These are phyloP conservation scores for Myotis planiceps DNA, from an alignment of 2,797 vertebrate genomes.

Conservation along the genomic window DNA sequence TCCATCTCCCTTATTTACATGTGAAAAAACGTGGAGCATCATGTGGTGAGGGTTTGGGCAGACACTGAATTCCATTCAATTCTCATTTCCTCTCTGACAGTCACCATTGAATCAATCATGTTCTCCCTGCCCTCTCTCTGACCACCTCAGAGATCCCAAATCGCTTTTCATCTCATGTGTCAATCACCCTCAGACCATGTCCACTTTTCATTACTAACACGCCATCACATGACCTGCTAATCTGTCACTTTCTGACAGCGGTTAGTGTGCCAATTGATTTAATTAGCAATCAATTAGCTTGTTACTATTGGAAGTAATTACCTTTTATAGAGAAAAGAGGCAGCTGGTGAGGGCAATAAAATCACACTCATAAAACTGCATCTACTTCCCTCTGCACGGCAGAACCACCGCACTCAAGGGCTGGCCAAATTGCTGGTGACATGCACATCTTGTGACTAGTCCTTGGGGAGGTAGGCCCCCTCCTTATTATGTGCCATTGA, in stretches of 20 bases:
- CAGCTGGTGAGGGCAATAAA: conserved; percentile 99
- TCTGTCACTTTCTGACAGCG: conserved; percentile 95
- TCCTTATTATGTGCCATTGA: conserved; percentile 89
- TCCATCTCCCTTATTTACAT: conserved; percentile 94
- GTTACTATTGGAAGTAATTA: conserved; percentile 99
- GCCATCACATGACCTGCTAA: conserved; percentile 91
- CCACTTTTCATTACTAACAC: conserved; percentile 90
- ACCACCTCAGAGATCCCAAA: conserved; percentile 89
- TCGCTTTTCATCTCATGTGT: conserved; percentile 89
- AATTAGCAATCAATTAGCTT: conserved; percentile 99
- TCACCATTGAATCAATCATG: conserved; percentile 93
- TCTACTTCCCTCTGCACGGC: conserved; percentile 87
- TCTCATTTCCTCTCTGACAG: conserved; percentile 93
- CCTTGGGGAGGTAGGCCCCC: conserved; percentile 89
- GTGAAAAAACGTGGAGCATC: conserved; percentile 93
- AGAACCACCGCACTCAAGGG: conserved; percentile 87
- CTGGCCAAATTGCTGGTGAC: conserved; percentile 93
- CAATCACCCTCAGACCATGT: conserved; percentile 91
- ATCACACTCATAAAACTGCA: conserved; percentile 94
- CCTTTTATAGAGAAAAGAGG: conserved; percentile 97
- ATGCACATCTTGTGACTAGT: conserved; percentile 86
- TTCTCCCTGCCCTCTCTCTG: conserved; percentile 90
- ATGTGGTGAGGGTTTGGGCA: conserved; percentile 90
- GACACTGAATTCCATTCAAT: conserved; percentile 93
- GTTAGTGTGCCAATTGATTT: conserved; percentile 98